Evolutionary conservation across 2,797 vertebrate species (phyloP), one percentile per base, ranked within the genome.

Genomic region (Neostethus bicornis): DNA sequence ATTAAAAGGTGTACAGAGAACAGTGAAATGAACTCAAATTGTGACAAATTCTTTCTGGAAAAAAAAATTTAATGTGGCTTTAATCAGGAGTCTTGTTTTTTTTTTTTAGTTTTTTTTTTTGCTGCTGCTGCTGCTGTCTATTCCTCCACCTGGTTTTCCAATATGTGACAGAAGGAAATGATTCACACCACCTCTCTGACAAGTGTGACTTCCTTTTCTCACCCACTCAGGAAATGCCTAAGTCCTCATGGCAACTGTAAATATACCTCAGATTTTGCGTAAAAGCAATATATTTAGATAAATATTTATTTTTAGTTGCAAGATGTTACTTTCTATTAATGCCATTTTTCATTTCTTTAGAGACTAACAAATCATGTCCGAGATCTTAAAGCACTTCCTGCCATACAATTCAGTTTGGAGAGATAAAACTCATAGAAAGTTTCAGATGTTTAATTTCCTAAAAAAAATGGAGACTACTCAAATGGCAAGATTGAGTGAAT

Each of bases 161-260:
- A 66, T 51, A 66, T 77, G 81, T 60, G 75, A 77, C 66, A 53
- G 68, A 75, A 58, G 60, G 77, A 67, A 75, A 71, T 87, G 85
- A 88, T 85, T 87, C 81, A 89, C 80, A 80, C 66, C 79, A 83
- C 75, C 79, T 77, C 79, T 80, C 72, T 50, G 72, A 66, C 66
- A 54, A 85, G 84, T 85, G 89, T 77, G 85, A 87, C 85, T 90
- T 90, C 84, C 85, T 82, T 75, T 86, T 85, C 61, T 73, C 84
- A 61, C 88, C 83, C 80, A 84, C 87, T 66, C 66, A 74, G 60
- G 55, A 84, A 66, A 82, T 65, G 78, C 70, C 82, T 77, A 17
- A 55, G 68, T 61, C 76, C 63, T 58, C 69, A 51, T 62, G 59
- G 72, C 55, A 55, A 65, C 70, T 75, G 76, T 70, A 65, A 85